A percentile compares a stretch with the other conserved stretches of the same genome.
Conservation (phyloP, 2,113 vertebrate genomes). For the Percina caprodes region DNA sequence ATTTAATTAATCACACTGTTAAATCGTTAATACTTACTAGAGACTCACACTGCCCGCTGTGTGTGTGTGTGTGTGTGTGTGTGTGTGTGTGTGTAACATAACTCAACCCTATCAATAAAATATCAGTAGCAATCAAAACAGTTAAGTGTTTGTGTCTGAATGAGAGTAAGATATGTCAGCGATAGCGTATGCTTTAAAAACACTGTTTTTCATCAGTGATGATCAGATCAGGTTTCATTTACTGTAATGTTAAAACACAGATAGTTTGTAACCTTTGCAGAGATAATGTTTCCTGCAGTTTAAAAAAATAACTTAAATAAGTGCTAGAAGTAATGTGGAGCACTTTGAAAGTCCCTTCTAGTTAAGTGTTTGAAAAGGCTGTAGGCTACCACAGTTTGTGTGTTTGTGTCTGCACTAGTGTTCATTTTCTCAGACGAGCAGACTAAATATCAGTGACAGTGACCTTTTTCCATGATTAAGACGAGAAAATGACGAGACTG, state of each 20-base stretch:
- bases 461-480: no score
- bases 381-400: not conserved
- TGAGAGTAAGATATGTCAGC: not conserved
- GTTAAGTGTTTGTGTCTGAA: not conserved
- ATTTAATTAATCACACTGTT: slow-evolving; percentile 92
- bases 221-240: not conserved
- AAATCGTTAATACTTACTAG: slow-evolving; percentile 89
- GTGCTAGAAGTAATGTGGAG: no score
- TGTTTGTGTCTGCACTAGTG: not conserved
- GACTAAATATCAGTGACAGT: no score
- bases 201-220: not conserved
- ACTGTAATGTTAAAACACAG: not conserved
- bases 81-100: not conserved
- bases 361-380: not conserved
- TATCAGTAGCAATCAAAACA: not conserved
- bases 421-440: no score
- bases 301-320: not conserved
- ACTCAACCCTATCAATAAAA: not conserved
- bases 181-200: not conserved
- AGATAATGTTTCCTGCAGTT: not conserved
- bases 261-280: not conserved
- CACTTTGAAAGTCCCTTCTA: not conserved
- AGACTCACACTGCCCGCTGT: slow-evolving; percentile 35
- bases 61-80: not conserved
- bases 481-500: no score